Evolutionary conservation across 2,113 vertebrate species (phyloP), one percentile per base, ranked within the genome.

Genomic region (Bujurquina vittata): DNA sequence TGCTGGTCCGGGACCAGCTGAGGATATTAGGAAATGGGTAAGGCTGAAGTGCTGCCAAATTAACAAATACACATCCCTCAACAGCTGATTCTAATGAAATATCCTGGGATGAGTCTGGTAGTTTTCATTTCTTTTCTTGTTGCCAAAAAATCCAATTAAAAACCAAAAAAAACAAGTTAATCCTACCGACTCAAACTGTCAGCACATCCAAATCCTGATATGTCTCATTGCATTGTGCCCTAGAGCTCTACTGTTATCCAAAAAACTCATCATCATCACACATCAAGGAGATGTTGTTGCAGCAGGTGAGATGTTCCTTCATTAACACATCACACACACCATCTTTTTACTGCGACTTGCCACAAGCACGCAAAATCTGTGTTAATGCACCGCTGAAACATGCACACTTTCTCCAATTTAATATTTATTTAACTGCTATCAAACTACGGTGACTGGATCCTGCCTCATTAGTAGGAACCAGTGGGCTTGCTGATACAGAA

Each of bases 101-200:
- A 23, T 49, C 20, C 5, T 31, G 65, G 65, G 65, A 69, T 52
- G 17, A 72, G 23, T 72, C 65, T 52, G 43, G 1, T 46, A 0
- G 31, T 72, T 52, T 67, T 52, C 23, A 72, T 72, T 72, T 52
- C 65, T 31, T 72, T 31, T n/a, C 65, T 52, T 52, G 65, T 10
- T 72, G 65, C 65, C 43, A 31, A 52, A 49, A 72, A 72, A 72
- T 29, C 65, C 65, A 52, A 52, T 72, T 72, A 72, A 40, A 52
- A 49, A 52, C 52, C 43, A 26, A 20, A 69, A 20, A 69, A 72
- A 52, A 46, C 31, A 17, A 72, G 65, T 72, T 69, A 52, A 69
- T 69, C 43, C 43, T 26, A 52, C 43, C 26, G 2, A 12, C 43
- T 49, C 43, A 72, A 31, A 52, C 43, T 31, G 65, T 31, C 43